phyloP scores from a whole-genome alignment of 2,797 vertebrate species.

The Nasua narica region DNA sequence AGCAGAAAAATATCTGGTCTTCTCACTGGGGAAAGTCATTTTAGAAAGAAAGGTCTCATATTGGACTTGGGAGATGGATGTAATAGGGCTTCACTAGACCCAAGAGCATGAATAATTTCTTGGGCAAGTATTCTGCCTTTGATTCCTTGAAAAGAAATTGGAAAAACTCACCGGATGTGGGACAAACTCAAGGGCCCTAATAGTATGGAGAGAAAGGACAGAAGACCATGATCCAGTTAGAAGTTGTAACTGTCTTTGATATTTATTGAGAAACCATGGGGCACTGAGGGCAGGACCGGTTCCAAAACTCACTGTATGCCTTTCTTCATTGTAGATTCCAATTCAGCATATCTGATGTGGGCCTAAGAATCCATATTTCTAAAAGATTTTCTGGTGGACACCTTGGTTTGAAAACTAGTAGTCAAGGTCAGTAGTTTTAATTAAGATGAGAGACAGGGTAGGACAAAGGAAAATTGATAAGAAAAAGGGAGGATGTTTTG shows the following conservation, averaged over 20 bases:
- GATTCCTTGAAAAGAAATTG: not conserved
- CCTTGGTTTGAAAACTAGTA: not conserved
- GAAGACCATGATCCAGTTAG: not conserved
- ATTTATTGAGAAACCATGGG: not conserved
- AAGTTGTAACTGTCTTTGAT: not conserved
- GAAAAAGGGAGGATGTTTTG: not conserved
- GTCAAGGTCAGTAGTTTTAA: not conserved
- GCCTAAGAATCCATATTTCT: not conserved
- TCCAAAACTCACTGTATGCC: not conserved
- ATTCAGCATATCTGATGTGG: not conserved
- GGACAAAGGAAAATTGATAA: not conserved
- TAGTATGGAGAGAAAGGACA: not conserved
- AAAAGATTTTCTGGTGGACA: not conserved
- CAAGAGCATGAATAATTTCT: not conserved
- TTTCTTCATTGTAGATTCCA: not conserved
- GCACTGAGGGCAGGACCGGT: fast-evolving
- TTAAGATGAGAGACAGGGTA: not conserved
- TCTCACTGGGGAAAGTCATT: not conserved
- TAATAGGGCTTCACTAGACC: not conserved
- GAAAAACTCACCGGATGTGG: not conserved
- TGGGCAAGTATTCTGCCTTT: not conserved
- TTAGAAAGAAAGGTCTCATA: not conserved
- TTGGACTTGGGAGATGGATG: not conserved
- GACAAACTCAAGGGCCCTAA: not conserved
- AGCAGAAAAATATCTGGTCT: not conserved